Percentiles rank a stretch among this genome's conserved stretches.
Conservation (phyloP, 2,113 vertebrate genomes). For the Dasyornis broadbenti region DNA sequence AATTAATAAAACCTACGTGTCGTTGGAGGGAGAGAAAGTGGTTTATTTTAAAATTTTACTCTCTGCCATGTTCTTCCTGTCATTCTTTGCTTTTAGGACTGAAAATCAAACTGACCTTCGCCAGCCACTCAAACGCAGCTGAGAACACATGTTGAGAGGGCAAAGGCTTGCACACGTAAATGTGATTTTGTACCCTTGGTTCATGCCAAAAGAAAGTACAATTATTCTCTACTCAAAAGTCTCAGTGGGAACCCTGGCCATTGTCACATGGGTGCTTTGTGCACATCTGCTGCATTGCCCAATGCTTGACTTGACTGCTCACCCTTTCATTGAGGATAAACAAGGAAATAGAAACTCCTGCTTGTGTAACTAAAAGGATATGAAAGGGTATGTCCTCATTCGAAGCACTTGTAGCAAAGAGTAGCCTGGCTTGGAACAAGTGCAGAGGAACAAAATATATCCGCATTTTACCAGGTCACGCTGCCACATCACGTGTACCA, state of each 20-base stretch:
- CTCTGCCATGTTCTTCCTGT: background rate
- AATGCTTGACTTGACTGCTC: slow-evolving; percentile 67
- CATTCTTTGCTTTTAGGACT: background rate
- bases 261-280: slow-evolving; percentile 68
- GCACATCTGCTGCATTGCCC: slow-evolving; percentile 65
- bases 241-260: slow-evolving; percentile 63
- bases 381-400: background rate
- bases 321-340: slow-evolving; percentile 60
- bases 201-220: slow-evolving; percentile 58
- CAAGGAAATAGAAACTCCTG: slow-evolving; percentile 57
- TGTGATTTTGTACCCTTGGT: slow-evolving; percentile 60
- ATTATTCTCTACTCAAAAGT: slow-evolving; percentile 59
- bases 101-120: background rate
- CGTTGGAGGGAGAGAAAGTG: background rate
- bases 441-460: background rate
- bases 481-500: background rate
- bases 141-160: slow-evolving; percentile 46
- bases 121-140: background rate
- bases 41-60: background rate
- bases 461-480: background rate
- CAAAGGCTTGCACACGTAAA: slow-evolving; percentile 65
- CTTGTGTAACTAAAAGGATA: slow-evolving; percentile 64
- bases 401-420: background rate
- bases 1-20: background rate
- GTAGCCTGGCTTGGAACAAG: background rate